Percentiles rank a stretch among this genome's conserved stretches.
These are phyloP conservation scores for Numenius arquata DNA, from an alignment of 2,113 vertebrate genomes.

Conservation along the genomic window DNA sequence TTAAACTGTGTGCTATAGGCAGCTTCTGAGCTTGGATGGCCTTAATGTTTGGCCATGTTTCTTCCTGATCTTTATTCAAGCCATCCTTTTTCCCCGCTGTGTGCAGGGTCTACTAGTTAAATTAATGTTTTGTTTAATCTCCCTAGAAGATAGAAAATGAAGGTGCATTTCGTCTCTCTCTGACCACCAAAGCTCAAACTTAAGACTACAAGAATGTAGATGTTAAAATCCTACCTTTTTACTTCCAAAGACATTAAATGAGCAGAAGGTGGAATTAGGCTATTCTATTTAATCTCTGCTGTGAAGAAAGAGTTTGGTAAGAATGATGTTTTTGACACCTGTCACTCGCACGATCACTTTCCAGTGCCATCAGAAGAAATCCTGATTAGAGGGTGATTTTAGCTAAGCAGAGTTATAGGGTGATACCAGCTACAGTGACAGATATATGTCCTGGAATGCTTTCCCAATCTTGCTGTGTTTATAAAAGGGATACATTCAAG, in stretches of 20 bases:
- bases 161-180: slow-evolving; percentile 8
- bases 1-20: background rate
- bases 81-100: rapidly evolving
- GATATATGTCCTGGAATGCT: background rate
- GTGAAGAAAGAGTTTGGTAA: background rate
- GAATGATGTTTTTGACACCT: slow-evolving; percentile 35
- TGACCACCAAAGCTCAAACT: background rate
- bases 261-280: slow-evolving; percentile 4
- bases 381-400: slow-evolving; percentile 24
- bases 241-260: background rate
- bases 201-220: slow-evolving; percentile 21
- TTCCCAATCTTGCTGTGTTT: slow-evolving; percentile 8
- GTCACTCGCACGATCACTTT: slow-evolving; percentile 17
- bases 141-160: background rate
- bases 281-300: slow-evolving; percentile 6
- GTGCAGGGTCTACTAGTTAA: background rate
- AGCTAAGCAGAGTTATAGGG: slow-evolving; percentile 38
- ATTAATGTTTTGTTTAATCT: background rate
- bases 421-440: slow-evolving; percentile 17
- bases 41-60: background rate
- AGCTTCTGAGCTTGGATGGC: background rate
- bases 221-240: slow-evolving; percentile 21
- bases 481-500: background rate
- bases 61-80: background rate
- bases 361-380: slow-evolving; percentile 13